Percentiles rank a stretch among this genome's conserved stretches.
These are phyloP conservation scores for Rhagonycha lutea DNA, from an alignment of 2,888 invertebrate species.

Conservation along the genomic window DNA sequence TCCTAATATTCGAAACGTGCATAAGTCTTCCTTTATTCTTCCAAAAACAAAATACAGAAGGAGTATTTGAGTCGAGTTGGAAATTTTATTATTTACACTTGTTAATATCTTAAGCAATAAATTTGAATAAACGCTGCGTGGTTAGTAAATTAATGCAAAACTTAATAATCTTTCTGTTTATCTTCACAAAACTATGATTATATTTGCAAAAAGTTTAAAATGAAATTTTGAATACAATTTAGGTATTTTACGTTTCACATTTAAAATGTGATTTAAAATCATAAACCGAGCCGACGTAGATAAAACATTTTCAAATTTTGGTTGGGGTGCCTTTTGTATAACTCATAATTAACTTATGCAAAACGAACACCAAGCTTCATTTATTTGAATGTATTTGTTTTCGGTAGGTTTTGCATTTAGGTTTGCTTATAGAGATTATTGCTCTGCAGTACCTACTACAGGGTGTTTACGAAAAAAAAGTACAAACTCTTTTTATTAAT, in stretches of 20 bases:
- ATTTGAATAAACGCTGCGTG: conserved; percentile 38
- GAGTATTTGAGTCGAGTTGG: not conserved
- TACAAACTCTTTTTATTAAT: not conserved
- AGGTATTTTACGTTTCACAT: not conserved
- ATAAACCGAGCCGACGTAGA: conserved; percentile 11
- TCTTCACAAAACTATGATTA: conserved; percentile 37
- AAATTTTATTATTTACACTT: not conserved
- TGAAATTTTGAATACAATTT: not conserved
- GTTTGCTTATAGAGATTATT: conserved; percentile 16
- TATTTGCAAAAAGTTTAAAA: conserved; percentile 10
- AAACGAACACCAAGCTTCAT: conserved; percentile 32
- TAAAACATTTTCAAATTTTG: not conserved
- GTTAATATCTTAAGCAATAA: conserved; percentile 37
- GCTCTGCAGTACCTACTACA: not conserved
- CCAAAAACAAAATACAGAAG: not conserved
- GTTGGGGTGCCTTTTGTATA: conserved; percentile 40
- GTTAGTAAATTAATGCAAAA: conserved; percentile 41
- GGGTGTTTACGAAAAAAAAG: not conserved
- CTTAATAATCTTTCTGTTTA: conserved; percentile 42
- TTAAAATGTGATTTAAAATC: not conserved
- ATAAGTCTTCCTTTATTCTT: not conserved
- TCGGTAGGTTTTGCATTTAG: conserved; percentile 25
- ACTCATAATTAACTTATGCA: conserved; percentile 52
- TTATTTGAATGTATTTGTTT: conserved; percentile 22
- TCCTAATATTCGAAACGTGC: not conserved